Evolutionary conservation across 2,888 invertebrate genomes (phyloP), one percentile per base, ranked within the genome.

Genomic region (Spialia ferax): DNA sequence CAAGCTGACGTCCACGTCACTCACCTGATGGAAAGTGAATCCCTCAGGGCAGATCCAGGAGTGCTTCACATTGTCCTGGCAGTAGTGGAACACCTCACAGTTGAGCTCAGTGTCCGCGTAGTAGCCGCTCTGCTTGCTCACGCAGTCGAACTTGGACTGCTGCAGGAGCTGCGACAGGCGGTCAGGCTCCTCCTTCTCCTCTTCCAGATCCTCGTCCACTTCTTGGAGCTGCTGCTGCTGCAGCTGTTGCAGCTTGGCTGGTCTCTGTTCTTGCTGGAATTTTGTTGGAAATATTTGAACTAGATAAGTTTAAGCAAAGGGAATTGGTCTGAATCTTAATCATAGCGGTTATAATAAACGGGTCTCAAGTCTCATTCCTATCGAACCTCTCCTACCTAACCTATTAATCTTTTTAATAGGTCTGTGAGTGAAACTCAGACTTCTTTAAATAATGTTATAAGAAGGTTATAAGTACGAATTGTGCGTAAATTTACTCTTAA

Each of bases 21-120:
- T 23, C 26, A 97, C 97, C 95, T 97, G 97, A 79, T 97, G 97
- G 95, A 97, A 97, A 59, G 96, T 96, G 84, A 98, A 98, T 65
- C 98, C 98, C 78, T 98, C 97, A 0, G 98, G 98, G 79, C 98
- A 98, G 78, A 98, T 96, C 98, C 98, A 98, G 1, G 98, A 98
- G 87, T 98, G 98, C 80, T 96, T 96, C 45, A 97, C 97, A 77
- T 96, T 97, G 76, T 97, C 98, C 83, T 98, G 97, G 83, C 98
- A 98, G 87, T 98, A 98, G 84, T 98, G 98, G 95, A 98, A 98
- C 45, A 98, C 97, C 88, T 98, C 98, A 81, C 98, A 98, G 78
- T 96, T 96, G 23, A 98, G 95, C 54, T 97, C 97, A 79, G 97
- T 97, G 81, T 98, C 98, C 26, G 98, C 98, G 83, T 98, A 98